These are phyloP conservation scores for Adelphocoris suturalis DNA, from an alignment of 2,888 invertebrate genomes.

Conservation along the genomic window DNA sequence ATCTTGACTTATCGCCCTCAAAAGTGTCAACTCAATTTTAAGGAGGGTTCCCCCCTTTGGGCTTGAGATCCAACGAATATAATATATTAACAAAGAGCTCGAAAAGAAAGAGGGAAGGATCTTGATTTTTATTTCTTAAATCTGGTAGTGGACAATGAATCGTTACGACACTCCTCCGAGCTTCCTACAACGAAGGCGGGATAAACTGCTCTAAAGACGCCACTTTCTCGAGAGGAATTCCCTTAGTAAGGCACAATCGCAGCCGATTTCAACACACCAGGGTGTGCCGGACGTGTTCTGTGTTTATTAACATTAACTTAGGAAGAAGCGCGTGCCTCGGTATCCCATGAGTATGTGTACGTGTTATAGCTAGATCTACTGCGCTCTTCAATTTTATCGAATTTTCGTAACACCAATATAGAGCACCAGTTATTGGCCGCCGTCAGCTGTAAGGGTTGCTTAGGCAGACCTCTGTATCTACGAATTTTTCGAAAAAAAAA, in stretches of 20 bases:
- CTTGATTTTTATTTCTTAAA: slow-evolving; percentile 39
- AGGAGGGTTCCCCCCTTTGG: neutral
- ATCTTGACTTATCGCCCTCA: slow-evolving; percentile 65
- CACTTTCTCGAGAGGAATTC: neutral
- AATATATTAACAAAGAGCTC: neutral
- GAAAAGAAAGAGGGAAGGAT: slow-evolving; percentile 40
- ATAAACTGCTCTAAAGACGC: neutral
- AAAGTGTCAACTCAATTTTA: slow-evolving; percentile 70
- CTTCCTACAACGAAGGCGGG: slow-evolving; percentile 8
- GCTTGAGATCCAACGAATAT: neutral
- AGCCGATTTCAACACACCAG: neutral
- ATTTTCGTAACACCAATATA: too few relatives aligned
- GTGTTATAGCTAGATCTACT: too few relatives aligned
- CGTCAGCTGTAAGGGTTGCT: too few relatives aligned
- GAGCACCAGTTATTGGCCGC: too few relatives aligned
- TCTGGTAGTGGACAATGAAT: slow-evolving; percentile 66
- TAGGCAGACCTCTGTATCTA: too few relatives aligned
- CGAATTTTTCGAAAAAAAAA: too few relatives aligned
- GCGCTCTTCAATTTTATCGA: too few relatives aligned
- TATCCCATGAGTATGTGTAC: too few relatives aligned
- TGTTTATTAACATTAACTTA: neutral
- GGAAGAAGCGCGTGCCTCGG: neutral
- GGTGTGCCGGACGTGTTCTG: neutral
- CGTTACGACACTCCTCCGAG: slow-evolving; percentile 59
- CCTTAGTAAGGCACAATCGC: too few relatives aligned